Evolutionary conservation across 2,797 vertebrate genomes (phyloP).

Genomic region (Gobio occitaniae): DNA sequence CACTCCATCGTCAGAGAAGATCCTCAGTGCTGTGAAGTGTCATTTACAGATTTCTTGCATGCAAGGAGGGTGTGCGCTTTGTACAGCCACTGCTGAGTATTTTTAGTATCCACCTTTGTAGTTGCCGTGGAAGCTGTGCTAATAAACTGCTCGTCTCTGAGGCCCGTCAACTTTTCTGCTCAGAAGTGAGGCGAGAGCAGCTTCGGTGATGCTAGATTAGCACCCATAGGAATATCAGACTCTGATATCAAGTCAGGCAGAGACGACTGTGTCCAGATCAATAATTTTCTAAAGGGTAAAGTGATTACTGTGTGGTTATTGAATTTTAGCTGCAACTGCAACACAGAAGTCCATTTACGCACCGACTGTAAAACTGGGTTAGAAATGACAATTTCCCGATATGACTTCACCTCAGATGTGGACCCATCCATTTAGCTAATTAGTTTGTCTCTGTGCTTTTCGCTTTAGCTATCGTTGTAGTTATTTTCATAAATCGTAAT

Average conservation of each 20-base stretch:
- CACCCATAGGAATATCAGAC: conserved; percentile 49
- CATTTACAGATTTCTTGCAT: conserved; percentile 52
- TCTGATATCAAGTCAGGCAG: conserved; percentile 50
- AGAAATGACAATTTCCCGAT: conserved; percentile 60
- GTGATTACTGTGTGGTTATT: conserved; percentile 59
- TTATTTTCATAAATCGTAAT: conserved; percentile 21
- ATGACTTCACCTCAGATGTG: conserved; percentile 35
- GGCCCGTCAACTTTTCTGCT: conserved; percentile 39
- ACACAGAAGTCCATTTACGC: conserved; percentile 57
- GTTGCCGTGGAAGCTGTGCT: conserved; percentile 61
- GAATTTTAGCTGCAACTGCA: conserved; percentile 60
- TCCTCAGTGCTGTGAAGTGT: conserved; percentile 26
- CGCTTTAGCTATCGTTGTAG: conserved; percentile 48
- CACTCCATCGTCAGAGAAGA: conserved; percentile 18
- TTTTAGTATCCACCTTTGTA: conserved; percentile 66
- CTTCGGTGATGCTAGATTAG: conserved; percentile 26
- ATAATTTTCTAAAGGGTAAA: conserved; percentile 63
- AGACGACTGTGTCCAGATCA: conserved; percentile 57
- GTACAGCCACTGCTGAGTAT: conserved; percentile 52
- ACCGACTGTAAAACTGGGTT: conserved; percentile 58
- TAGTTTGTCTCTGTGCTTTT: conserved; percentile 55
- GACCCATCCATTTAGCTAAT: conserved; percentile 61
- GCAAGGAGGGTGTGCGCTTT: conserved; percentile 49
- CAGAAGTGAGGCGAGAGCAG: conserved; percentile 28
- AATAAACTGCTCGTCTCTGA: conserved; percentile 49